These are phyloP conservation scores for Strix aluco DNA, from an alignment of 2,113 vertebrate species.

Conservation along the genomic window DNA sequence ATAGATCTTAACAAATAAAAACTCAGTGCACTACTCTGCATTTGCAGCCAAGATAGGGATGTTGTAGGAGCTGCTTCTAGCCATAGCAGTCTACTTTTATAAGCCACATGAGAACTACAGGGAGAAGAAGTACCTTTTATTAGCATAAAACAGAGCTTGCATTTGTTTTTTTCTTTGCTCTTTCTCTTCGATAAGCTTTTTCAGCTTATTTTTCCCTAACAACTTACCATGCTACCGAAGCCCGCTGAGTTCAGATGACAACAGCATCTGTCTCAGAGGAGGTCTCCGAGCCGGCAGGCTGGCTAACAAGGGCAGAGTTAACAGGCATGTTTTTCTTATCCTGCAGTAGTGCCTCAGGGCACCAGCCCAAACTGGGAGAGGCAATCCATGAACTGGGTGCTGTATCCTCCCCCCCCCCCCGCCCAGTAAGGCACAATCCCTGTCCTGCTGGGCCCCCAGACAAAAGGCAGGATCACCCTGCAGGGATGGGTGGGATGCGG, in stretches of 20 bases:
- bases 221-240: neutral
- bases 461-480: neutral
- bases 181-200: neutral
- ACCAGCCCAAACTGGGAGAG: neutral
- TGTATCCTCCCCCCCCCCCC: accelerated
- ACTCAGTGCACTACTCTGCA: neutral
- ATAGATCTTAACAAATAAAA: neutral
- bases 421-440: neutral
- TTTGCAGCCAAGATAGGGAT: neutral
- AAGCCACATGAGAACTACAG: neutral
- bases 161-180: neutral
- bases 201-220: neutral
- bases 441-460: neutral
- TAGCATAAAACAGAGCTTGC: neutral
- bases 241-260: neutral
- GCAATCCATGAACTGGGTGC: neutral
- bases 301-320: neutral
- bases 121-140: neutral
- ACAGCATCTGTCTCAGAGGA: neutral
- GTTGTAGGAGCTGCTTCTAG: neutral
- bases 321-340: neutral
- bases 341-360: neutral
- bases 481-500: neutral
- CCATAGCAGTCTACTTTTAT: neutral
- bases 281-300: neutral